Evolutionary conservation across 2,113 vertebrate species (phyloP).

Genomic region (Rynchops niger): DNA sequence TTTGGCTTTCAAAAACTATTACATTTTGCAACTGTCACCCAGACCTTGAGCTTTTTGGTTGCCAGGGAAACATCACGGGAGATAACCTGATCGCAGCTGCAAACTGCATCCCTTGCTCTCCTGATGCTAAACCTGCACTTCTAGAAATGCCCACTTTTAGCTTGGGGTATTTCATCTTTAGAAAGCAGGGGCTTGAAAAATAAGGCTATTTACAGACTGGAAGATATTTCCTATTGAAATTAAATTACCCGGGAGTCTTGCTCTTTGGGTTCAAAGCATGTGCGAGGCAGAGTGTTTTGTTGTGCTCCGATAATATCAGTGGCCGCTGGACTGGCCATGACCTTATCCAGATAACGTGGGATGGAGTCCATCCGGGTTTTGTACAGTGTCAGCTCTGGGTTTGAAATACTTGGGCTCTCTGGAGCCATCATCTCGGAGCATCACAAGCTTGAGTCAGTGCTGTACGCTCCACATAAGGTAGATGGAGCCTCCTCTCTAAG

Average conservation of each 20-base stretch:
- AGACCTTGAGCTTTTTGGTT: conserved; percentile 54
- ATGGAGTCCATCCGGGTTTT: neutral
- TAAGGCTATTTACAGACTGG: neutral
- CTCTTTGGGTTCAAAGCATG: neutral
- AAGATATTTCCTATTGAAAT: neutral
- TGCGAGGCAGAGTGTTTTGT: neutral
- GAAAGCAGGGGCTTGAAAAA: neutral
- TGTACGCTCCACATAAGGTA: neutral
- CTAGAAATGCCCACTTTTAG: neutral
- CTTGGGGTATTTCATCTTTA: neutral
- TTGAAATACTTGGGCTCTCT: neutral
- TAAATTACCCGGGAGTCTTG: neutral
- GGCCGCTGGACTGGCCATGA: neutral
- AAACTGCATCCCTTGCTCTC: neutral
- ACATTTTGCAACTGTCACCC: conserved; percentile 49
- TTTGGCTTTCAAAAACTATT: conserved; percentile 61
- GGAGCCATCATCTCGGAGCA: neutral
- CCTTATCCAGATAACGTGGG: neutral
- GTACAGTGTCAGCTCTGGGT: neutral
- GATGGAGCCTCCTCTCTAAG: neutral
- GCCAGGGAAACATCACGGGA: conserved; percentile 35
- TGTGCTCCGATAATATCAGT: fast-evolving
- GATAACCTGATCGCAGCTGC: conserved; percentile 37
- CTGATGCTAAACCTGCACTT: neutral
- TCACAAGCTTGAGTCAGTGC: neutral